Evolutionary conservation across 2,797 vertebrate genomes (phyloP).

Genomic region (Australoheros facetus): DNA sequence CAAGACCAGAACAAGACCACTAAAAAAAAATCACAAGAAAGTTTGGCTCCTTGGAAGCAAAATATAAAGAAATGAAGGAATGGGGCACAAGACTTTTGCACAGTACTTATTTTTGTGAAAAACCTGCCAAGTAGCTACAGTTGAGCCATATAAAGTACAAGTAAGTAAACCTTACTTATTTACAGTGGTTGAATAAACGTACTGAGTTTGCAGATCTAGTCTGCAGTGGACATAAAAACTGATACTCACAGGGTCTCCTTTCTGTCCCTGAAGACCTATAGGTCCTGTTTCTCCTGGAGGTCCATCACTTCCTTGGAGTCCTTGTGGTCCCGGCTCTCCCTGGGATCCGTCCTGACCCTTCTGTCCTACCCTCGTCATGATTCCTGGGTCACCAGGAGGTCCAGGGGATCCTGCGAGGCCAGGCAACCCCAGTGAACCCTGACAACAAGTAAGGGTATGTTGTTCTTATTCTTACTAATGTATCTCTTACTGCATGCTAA

Average conservation of each 20-base stretch:
- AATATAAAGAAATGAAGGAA: not conserved
- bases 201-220: not conserved
- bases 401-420: conserved; percentile 57
- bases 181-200: not conserved
- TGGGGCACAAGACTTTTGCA: not conserved
- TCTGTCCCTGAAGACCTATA: conserved; percentile 62
- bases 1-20: too few species aligned
- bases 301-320: conserved; percentile 48
- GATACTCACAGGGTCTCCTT: conserved; percentile 69
- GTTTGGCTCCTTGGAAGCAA: not conserved
- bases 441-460: not conserved
- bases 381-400: conserved; percentile 60
- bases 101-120: not conserved
- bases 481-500: too few species aligned
- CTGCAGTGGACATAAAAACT: not conserved
- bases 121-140: not conserved
- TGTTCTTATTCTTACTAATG: too few species aligned
- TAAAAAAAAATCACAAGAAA: not conserved
- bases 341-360: conserved; percentile 57
- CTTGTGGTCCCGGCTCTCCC: conserved; percentile 45
- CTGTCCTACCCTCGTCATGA: conserved; percentile 45
- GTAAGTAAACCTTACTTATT: not conserved
- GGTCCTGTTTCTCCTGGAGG: conserved; percentile 45
- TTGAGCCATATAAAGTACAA: not conserved
- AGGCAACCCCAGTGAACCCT: conserved; percentile 66